Evolutionary conservation across 2,888 invertebrate species (phyloP), one percentile per base, ranked within the genome.

Genomic region (Mythimna vitellina): DNA sequence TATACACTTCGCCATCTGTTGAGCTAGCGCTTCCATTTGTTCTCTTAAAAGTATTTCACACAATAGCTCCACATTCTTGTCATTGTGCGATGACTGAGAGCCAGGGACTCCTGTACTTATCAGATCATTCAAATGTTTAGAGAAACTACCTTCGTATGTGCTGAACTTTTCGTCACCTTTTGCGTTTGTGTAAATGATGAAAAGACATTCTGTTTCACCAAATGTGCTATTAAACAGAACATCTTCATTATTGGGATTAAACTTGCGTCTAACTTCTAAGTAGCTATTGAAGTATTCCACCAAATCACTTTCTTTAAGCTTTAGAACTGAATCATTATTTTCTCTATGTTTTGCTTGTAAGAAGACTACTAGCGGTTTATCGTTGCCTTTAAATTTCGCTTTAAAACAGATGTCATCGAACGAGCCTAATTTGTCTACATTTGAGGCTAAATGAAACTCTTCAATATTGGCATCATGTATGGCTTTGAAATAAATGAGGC

Each of bases 371-470:
- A 71, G 14, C 7, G 73, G 53, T 12, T 60, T 53, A 35, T 60
- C 25, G 22, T 3, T 6, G 0, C 20, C 53, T 17, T 14, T 51
- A 4, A 73, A 7, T 54, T 72, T 73, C 10, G 64, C 65, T 54
- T 70, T 81, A 14, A 83, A 63, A 54, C 79, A 81, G 54, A 85
- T 75, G 38, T 84, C 83, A 51, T 81, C 80, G 9, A 84, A 76
- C 10, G 68, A 73, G 10, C 80, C 85, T 14, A 84, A 53, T 6
- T 70, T 58, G 14, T 76, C 78, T 29, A 85, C 70, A 62, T 84
- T 84, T 5, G 81, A 76, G 10, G 77, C 84, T 53, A 85, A 60
- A 64, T 69, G 49, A 38, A 84, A 85, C 6, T 85, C 62, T 51
- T 73, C 60, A 25, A 85, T 65, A 14, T 51, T 46, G 0, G 53